Conservation (phyloP, 2,797 vertebrate genomes). For the Rhinella marina region DNA sequence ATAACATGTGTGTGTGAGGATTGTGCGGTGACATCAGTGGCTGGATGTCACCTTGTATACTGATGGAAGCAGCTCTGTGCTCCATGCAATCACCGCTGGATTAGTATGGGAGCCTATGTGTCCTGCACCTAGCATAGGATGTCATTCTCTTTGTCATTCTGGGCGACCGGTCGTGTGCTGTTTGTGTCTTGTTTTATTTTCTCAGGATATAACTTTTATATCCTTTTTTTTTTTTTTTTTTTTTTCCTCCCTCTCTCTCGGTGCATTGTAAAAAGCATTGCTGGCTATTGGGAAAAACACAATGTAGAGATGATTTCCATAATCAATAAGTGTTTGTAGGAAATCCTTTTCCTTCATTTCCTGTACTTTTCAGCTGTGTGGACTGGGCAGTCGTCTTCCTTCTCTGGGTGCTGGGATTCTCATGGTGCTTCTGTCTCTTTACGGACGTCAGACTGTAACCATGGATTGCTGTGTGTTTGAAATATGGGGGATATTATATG, state of each 20-base stretch:
- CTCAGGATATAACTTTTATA: constrained; percentile 14
- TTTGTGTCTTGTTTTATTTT: constrained; percentile 1
- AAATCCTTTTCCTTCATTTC: constrained; percentile 57
- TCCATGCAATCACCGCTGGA: not conserved
- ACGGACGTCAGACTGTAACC: constrained; percentile 22
- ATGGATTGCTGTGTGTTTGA: constrained; percentile 26
- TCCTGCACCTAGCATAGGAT: not conserved
- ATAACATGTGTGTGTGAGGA: not conserved
- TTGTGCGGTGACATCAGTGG: not conserved
- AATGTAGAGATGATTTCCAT: constrained; percentile 49
- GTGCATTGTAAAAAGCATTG: constrained; percentile 12
- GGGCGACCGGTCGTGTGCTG: not conserved
- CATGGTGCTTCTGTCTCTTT: constrained; percentile 13
- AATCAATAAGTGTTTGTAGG: constrained; percentile 59
- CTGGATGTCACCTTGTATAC: constrained; percentile 13
- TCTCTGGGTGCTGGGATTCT: constrained; percentile 6
- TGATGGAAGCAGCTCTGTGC: not conserved
- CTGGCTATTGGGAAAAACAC: constrained; percentile 26
- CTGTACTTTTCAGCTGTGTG: constrained; percentile 52
- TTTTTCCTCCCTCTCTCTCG: constrained; percentile 3
- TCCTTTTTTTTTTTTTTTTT: not conserved
- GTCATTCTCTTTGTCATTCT: constrained; percentile 16
- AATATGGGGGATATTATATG: constrained; percentile 17
- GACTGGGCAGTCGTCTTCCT: constrained; percentile 18
- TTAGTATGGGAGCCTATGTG: not conserved